Base-by-base conservation (phyloP, 1,140 invertebrate species). In the Cryptotermes secundus region DNA sequence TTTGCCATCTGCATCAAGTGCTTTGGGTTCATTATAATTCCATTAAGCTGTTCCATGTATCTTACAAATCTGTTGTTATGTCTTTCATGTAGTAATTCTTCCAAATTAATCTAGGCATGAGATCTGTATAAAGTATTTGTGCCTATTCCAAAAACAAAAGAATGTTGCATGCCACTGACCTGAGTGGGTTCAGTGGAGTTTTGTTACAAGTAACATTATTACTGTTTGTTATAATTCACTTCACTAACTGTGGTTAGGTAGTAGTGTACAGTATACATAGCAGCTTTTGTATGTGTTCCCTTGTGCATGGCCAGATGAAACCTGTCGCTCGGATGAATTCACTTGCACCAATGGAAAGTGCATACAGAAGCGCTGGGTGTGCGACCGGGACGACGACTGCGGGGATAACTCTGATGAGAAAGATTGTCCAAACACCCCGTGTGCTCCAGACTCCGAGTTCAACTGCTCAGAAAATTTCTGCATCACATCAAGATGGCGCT, bases 311-410 rank as follows among this genome's bases (percentile, higher is more conserved):
- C 82, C 88, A 96, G 96, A 96, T 92, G 95, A 95, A 87, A 96
- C 95, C 1, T 97, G 96, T 89, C 93, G 96, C 83, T 93, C 95
- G 34, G 96, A 97, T 88, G 96, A 98, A 88, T 98, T 97, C 88
- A 97, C 96, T 3, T 98, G 97, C 90, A 93, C 92, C 72, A 96
- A 97, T 87, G 96, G 96, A 22, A 94, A 95, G 85, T 98, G 97
- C 88, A 97, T 98, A 85, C 96, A 96, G 87, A 92, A 94, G 86
- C 90, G 93, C 12, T 98, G 96, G 96, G 92, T 95, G 14, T 99
- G 97, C 88, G 97, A 99, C 89, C 92, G 93, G 36, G 95, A 97
- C 87, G 92, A 96, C 86, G 97, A 98, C 89, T 98, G 97, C 87
- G 94, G 94, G 9, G 96, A 97, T 87, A 93, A 92, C 35, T 95